Base-by-base conservation (phyloP, 1,140 invertebrate species). In the Zeugodacus cucurbitae region DNA sequence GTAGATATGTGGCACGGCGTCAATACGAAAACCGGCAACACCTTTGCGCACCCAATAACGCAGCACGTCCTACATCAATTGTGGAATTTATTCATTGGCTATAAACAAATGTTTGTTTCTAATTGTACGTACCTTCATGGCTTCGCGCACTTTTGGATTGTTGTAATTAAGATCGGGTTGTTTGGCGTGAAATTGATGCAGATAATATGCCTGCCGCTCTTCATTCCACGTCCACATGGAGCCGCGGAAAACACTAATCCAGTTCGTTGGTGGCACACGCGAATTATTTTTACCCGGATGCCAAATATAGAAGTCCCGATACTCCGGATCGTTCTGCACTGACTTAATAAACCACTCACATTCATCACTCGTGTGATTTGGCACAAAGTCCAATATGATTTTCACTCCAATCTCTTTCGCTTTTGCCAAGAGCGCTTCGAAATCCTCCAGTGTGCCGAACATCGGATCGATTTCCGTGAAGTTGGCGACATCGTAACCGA, bases 331-430 rank as follows among this genome's bases (percentile, higher is more conserved):
- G 41, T 94, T 94, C 37, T 93, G 93, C 8, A 94, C 91, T 48
- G 96, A 96, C 70, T 95, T 94, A 62, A 94, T 89, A 90, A 97
- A 97, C 96, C 96, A 97, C 37, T 95, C 94, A 91, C 96, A 96
- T 90, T 96, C 94, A 89, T 96, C 95, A 90, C 96, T 96, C 11
- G 95, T 95, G 91, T 98, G 97, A 93, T 98, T 98, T 5, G 97
- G 97, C 29, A 98, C 96, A 90, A 98, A 96, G 92, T 98, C 97
- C 92, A 98, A 91, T 62, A 98, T 94, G 20, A 98, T 93, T 93
- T 97, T 97, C 29, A 98, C 94, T 67, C 90, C 91, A 89, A 93
- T 64, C 41, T 91, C 88, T 70, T 96, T 95, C 10, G 96, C 96
- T 88, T 94, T 94, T 22, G 93, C 92, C 2, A 96, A 88, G 41